Conservation (phyloP, 2,113 vertebrate genomes). For the Xiphophorus couchianus region DNA sequence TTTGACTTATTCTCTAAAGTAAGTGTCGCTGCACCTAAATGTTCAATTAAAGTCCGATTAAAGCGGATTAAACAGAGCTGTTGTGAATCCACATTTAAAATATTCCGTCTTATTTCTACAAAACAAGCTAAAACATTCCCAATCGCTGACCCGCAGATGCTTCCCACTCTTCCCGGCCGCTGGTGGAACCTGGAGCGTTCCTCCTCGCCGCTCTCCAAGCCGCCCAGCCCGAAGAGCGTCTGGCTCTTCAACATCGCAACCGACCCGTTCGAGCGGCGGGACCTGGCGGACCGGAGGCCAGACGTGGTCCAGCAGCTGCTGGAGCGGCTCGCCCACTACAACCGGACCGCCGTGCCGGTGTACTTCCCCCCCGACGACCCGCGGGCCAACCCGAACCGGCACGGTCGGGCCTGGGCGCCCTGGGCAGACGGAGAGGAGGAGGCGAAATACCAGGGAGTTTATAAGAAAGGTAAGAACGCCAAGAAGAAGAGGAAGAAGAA, state of each 20-base stretch:
- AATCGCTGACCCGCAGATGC: slow-evolving; percentile 76
- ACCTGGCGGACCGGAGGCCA: slow-evolving; percentile 83
- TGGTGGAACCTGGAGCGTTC: slow-evolving; percentile 96
- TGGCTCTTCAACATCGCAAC: slow-evolving; percentile 96
- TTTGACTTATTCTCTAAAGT: too few relatives aligned
- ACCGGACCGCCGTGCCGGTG: slow-evolving; percentile 88
- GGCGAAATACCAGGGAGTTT: slow-evolving; percentile 62
- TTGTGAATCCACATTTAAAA: background rate
- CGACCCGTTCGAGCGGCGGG: slow-evolving; percentile 89
- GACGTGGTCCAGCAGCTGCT: slow-evolving; percentile 87
- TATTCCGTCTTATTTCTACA: background rate
- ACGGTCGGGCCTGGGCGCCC: slow-evolving; percentile 89
- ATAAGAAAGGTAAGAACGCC: slow-evolving; percentile 70
- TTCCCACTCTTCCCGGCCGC: slow-evolving; percentile 87
- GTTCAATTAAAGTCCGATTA: too few relatives aligned
- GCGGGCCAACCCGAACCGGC: slow-evolving; percentile 85
- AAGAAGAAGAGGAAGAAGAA: slow-evolving; percentile 76
- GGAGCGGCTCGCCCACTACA: slow-evolving; percentile 85
- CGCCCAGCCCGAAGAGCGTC: slow-evolving; percentile 69
- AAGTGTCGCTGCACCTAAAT: too few relatives aligned
- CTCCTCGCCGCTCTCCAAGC: slow-evolving; percentile 9
- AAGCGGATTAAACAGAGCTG: too few relatives aligned
- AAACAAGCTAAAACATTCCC: background rate
- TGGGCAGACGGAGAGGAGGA: slow-evolving; percentile 85
- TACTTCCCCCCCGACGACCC: slow-evolving; percentile 91